phyloP scores from a whole-genome alignment of 2,113 vertebrate species.

The Gallinago media region DNA sequence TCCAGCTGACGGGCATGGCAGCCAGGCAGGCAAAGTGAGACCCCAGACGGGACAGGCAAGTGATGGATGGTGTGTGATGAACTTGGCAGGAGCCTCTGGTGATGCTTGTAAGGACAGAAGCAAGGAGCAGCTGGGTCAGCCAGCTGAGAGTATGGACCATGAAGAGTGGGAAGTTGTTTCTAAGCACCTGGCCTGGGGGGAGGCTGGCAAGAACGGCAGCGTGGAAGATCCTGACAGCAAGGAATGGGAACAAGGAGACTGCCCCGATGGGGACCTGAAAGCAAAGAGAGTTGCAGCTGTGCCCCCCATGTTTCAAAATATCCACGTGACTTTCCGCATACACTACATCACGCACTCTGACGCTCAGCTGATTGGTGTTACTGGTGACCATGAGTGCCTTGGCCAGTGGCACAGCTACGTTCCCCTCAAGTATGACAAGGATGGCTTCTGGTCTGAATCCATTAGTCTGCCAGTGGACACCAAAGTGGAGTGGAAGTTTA shows the following conservation, averaged over 20 bases:
- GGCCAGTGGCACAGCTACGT: conserved; percentile 87
- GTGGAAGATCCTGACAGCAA: background rate
- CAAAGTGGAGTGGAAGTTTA: conserved; percentile 92
- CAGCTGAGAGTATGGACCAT: background rate
- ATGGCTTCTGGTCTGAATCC: conserved; percentile 85
- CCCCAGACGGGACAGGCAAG: background rate
- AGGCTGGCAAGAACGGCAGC: background rate
- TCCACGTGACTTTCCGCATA: conserved; percentile 84
- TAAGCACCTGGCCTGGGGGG: conserved; percentile 44
- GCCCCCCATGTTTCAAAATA: conserved; percentile 80
- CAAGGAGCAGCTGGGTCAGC: background rate
- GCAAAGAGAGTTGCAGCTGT: conserved; percentile 67
- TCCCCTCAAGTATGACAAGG: conserved; percentile 77
- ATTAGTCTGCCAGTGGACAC: conserved; percentile 82
- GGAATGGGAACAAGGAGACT: conserved; percentile 46
- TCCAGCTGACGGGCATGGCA: fast-evolving
- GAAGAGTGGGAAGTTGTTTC: conserved; percentile 75
- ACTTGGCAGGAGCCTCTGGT: background rate
- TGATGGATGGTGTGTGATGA: background rate
- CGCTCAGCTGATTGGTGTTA: conserved; percentile 82
- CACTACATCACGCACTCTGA: conserved; percentile 85
- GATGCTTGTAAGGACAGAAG: background rate
- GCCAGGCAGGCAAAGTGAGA: background rate
- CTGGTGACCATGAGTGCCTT: conserved; percentile 85
- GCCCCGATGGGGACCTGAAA: conserved; percentile 42